Evolutionary conservation across 2,888 invertebrate genomes (phyloP), one percentile per base, ranked within the genome.

Genomic region (Mesoligia furuncula): DNA sequence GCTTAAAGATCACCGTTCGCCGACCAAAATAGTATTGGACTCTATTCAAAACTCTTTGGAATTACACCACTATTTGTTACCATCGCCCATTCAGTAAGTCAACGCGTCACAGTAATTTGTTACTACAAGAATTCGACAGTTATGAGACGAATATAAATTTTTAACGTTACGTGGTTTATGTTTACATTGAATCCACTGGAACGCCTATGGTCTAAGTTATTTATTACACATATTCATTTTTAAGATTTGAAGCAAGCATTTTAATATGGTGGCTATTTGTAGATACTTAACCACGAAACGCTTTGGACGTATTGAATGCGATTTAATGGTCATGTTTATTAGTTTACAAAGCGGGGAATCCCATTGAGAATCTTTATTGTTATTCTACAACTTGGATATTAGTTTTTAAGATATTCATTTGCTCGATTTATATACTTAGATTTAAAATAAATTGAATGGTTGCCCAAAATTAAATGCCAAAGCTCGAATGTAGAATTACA

Each of bases 31-130:
- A 96, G 95, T 93, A 82, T 96, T 96, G 96, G 96, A 96, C 95
- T 93, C 94, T 94, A 96, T 96, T 96, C 96, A 96, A 96, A 96
- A 96, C 95, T 95, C 94, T 94, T 95, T 88, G 96, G 96, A 96
- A 96, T 96, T 95, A 95, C 95, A 94, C 93, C 85, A 94, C 95
- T 95, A 96, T 96, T 96, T 95, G 95, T 95, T 94, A 89, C 93
- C 89, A 90, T 90, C 93, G 92, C 91, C 95, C 96, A 96, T 96
- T 96, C 96, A 96, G 95, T 95, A 96, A 95, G 94, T 96, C 96
- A 95, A 93, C 95, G 92, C 92, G 89, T 90, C 91, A 85, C 87
- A 87, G 92, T 94, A 93, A 95, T 95, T 94, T 94, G 94, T 95
- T 94, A 90, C 92, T 83, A 88, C 88, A 91, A 92, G 94, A 92